Base-by-base conservation (phyloP, 1,140 invertebrate species). In the Drosophila varians region DNA sequence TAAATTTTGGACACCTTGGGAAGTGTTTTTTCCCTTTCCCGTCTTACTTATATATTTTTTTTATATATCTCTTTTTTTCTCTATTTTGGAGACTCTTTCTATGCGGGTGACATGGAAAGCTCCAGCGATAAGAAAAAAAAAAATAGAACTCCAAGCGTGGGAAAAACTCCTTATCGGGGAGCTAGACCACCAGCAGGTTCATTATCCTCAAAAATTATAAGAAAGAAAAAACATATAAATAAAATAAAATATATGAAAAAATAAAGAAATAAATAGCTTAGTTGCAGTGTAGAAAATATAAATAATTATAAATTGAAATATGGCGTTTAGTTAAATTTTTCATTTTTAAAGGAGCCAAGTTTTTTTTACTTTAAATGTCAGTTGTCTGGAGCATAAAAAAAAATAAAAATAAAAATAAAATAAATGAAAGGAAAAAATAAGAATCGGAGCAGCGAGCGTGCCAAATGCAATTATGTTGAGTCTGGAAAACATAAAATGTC, bases 391-490 rank as follows among this genome's bases (percentile, higher is more conserved):
- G n/a, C n/a, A n/a, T 7, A 5, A 26, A 7, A 7, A 26, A 26
- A 7, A 26, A 26, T 1, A 7, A 26, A 7, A 7, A 26, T 21
- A 21, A 21, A 21, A 21, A n/a, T n/a, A n/a, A n/a, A n/a, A n/a
- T n/a, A n/a, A n/a, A n/a, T n/a, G n/a, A n/a, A n/a, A n/a, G n/a
- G 3, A 25, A 25, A 4, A 7, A 25, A 7, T 34, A 19, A 25
- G 45, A 70, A 16, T 47, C 18, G 19, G 46, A 56, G 34, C 26
- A 64, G 42, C 21, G 58, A 65, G 69, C 71, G 60, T 78, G 55
- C 25, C 40, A 62, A 83, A 84, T 84, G 78, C 70, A 78, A 83
- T 84, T 83, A 72, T 21, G 8, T 9, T 31, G 46, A 23, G 69
- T 78, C 75, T 62, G 75, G 57, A 54, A 16, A 42, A 28, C 36